Evolutionary conservation across 2,888 invertebrate species (phyloP), one percentile per base, ranked within the genome.

Genomic region (Athalia cordata): DNA sequence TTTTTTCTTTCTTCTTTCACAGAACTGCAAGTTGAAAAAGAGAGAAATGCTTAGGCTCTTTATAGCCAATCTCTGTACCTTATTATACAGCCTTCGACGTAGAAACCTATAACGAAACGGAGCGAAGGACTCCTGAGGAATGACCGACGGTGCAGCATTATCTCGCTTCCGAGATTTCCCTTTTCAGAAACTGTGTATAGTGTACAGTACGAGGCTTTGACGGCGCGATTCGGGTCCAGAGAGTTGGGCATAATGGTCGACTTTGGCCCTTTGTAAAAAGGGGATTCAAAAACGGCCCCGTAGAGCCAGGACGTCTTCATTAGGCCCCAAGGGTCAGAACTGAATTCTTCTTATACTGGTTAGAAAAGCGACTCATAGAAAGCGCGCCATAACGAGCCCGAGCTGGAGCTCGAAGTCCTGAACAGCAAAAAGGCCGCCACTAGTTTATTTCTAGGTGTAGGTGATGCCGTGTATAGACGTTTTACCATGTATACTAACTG

Each of bases 91-190:
- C 15, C 62, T 62, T 29, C 8, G 62, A 13, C 62, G 7, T 62
- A n/a, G 13, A 13, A 4, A 15, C 29, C 62, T 4, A 11, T 62
- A 8, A n/a, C 62, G 62, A 62, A 62, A 29, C n/a, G n/a, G 7
- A 13, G 49, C 9, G 47, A 29, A 29, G 29, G 29, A 29, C 29
- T 29, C 29, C 29, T 29, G 29, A 29, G 29, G 29, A 29, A 29
- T 13, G 13, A 66, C 55, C 57, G 72, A 15, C 29, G 29, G 62
- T 29, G 4, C 15, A 45, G 66, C 50, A 75, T 72, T 75, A 75
- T 75, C 75, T 75, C 62, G 75, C 62, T 75, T 75, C 75, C 75
- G 64, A 75, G 75, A 75, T 75, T 75, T 75, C 64, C 50, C 75
- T 52, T 75, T 75, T 75, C 50, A 75, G 3, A 64, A 13, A 45